Base-by-base conservation (phyloP, 2,888 invertebrate species). In the Anoplius nigerrimus region DNA sequence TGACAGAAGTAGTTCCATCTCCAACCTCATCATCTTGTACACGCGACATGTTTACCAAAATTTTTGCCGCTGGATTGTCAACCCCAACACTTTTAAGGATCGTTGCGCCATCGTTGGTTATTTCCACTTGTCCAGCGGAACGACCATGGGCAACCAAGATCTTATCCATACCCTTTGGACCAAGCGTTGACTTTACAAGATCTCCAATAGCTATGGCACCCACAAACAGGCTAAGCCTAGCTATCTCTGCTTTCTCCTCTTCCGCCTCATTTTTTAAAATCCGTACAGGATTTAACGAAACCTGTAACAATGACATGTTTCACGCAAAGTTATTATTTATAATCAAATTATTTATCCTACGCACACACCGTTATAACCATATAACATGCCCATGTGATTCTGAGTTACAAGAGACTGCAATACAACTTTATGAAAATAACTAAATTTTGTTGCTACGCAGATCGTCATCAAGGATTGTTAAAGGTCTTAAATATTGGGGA, bases 11-110 rank as follows among this genome's bases (percentile, higher is more conserved):
- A n/a, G 99, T 99, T 15, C 99, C 99, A 92, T 99, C 99, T 53
- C 99, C 99, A 68, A 99, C 99, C 92, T 99, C 99, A 87, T 98
- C 98, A 90, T 99, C 99, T 88, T 99, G 99, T 2, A 98, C 98
- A 89, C 96, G 95, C 15, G 99, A 96, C 93, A 99, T 98, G 80
- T 99, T 98, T n/a, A 99, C 98, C 58, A 99, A 91, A 84, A 99
- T 97, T 90, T 99, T 99, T 0, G 99, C 99, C 34, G 99, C 99
- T 21, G 99, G 98, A 90, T 99, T 99, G 88, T 99, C 99, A 18
- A 99, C 96, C 62, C 99, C 99, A 66, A 99, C 93, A 0, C 97
- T 93, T 89, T 98, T 97, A 62, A 99, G 90, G 86, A 99, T 99
- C 6, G 99, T 99, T 15, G 99, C 99, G 67, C 99, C 99, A 90